Conservation (phyloP, 2,113 vertebrate genomes). For the Pontoporia blainvillei region DNA sequence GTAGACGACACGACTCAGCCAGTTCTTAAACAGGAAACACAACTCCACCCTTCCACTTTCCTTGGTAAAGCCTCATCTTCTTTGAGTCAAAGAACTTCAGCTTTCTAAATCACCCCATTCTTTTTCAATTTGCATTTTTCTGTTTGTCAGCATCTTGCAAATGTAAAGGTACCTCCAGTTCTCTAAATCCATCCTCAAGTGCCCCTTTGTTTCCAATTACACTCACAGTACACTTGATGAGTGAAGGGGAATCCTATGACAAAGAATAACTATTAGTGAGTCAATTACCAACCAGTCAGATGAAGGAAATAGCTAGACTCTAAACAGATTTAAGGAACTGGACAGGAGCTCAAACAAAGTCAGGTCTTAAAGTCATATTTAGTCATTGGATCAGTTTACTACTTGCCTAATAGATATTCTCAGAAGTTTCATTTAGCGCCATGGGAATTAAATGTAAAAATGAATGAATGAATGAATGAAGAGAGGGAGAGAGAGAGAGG, state of each 20-base stretch:
- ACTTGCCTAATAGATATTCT: background rate
- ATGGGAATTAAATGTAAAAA: background rate
- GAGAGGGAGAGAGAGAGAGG: too few species aligned
- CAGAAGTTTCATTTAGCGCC: background rate
- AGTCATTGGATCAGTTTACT: background rate
- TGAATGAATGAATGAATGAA: background rate
- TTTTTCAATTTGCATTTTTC: background rate
- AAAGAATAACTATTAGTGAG: background rate
- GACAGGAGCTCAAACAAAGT: background rate
- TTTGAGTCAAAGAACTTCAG: background rate
- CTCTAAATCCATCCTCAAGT: background rate
- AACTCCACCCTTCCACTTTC: slow-evolving; percentile 2
- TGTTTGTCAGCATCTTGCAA: background rate
- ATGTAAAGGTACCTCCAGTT: background rate
- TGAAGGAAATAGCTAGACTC: background rate
- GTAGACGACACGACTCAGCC: background rate
- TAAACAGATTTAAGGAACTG: background rate
- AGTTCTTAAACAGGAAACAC: background rate
- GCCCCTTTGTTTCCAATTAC: background rate
- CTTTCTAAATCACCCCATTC: background rate
- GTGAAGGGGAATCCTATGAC: background rate
- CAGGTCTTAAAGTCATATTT: background rate
- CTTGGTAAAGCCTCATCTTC: background rate
- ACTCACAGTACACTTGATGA: background rate
- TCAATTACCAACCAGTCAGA: background rate